Evolutionary conservation across 2,113 vertebrate species (phyloP).

Genomic region (Pseudorasbora parva): DNA sequence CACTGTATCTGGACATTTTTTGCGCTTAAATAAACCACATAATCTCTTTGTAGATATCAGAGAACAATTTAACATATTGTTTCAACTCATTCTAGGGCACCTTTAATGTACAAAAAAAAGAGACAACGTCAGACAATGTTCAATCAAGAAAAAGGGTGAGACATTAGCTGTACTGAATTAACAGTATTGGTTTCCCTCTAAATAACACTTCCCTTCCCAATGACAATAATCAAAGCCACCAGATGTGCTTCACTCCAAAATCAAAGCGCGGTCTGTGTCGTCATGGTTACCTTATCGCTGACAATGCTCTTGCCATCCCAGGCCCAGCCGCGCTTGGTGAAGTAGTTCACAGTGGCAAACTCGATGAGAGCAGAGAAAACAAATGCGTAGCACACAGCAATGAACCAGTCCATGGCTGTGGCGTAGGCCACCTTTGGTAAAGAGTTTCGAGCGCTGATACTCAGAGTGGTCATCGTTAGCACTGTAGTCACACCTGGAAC

Average conservation of each 20-base stretch:
- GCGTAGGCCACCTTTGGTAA: conserved; percentile 95
- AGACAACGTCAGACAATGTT: neutral
- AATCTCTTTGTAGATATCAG: too few species aligned
- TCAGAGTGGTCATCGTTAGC: conserved; percentile 93
- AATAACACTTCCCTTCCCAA: conserved; percentile 4
- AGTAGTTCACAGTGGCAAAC: conserved; percentile 97
- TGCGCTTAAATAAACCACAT: too few species aligned
- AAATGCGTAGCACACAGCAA: conserved; percentile 95
- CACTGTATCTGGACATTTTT: too few species aligned
- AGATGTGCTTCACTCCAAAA: conserved; percentile 41
- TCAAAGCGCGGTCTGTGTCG: conserved; percentile 55
- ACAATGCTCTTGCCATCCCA: conserved; percentile 95
- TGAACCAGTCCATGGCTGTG: conserved; percentile 98
- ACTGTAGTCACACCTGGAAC: conserved; percentile 91
- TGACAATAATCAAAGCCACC: conserved; percentile 21
- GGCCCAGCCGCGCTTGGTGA: conserved; percentile 96
- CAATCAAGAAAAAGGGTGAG: neutral
- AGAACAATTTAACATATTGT: too few species aligned
- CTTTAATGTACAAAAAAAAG: neutral
- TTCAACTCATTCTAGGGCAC: too few species aligned
- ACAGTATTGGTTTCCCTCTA: neutral
- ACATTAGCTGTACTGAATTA: neutral
- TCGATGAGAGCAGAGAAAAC: conserved; percentile 96
- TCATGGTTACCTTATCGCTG: conserved; percentile 85
- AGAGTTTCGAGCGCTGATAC: conserved; percentile 93